Conservation (phyloP, 2,113 vertebrate genomes). For the Calypte anna region DNA sequence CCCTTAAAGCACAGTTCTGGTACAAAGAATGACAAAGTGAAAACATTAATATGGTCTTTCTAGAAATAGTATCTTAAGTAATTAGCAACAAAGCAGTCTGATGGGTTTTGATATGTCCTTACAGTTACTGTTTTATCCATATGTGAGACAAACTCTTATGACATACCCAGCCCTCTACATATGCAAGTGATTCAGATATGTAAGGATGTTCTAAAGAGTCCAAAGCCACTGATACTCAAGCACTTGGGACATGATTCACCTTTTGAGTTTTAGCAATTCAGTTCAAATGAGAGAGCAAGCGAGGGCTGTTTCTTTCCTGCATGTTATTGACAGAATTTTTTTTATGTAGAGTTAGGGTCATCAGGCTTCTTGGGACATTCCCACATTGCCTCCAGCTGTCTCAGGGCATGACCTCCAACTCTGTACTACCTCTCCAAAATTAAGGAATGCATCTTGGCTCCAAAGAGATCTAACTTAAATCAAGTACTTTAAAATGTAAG, state of each 20-base stretch:
- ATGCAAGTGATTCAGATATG: accelerated
- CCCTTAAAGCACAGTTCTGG: neutral
- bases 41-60: neutral
- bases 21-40: neutral
- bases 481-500: neutral
- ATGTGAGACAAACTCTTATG: accelerated
- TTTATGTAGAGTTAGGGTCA: neutral
- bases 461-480: neutral
- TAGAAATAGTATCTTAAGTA: neutral
- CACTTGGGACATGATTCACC: neutral
- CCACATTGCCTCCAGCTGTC: neutral
- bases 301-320: neutral
- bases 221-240: neutral
- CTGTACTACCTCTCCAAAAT: neutral
- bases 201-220: neutral
- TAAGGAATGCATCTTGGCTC: neutral
- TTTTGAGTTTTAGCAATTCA: neutral
- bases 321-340: neutral
- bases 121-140: neutral
- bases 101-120: neutral
- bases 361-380: neutral
- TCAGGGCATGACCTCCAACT: neutral
- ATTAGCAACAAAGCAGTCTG: neutral
- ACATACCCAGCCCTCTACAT: accelerated
- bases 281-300: neutral